Percentiles rank a stretch among this genome's conserved stretches.
Conservation (phyloP, 2,888 invertebrate genomes). For the Chironomus tentans region DNA sequence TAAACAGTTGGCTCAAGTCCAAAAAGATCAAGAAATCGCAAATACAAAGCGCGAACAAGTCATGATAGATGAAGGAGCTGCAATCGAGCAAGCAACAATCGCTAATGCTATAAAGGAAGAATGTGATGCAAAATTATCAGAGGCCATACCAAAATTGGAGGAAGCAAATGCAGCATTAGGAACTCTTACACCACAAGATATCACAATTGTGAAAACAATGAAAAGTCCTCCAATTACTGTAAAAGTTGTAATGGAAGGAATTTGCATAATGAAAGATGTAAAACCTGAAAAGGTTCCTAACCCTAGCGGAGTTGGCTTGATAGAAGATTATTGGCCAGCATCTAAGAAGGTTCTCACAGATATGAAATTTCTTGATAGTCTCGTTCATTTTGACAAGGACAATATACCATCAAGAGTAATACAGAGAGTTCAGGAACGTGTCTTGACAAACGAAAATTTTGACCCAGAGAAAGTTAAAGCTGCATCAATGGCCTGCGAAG, state of each 20-base stretch:
- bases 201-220: constrained; percentile 92
- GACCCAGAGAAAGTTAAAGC: constrained; percentile 83
- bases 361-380: constrained; percentile 79
- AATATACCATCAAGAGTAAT: constrained; percentile 78
- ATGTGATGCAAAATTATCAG: constrained; percentile 83
- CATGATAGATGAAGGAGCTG: constrained; percentile 68
- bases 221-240: constrained; percentile 89
- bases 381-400: constrained; percentile 87
- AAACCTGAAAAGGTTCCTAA: constrained; percentile 83
- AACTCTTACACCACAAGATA: constrained; percentile 71
- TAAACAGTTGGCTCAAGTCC: constrained; percentile 74
- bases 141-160: constrained; percentile 85
- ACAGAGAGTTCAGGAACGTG: constrained; percentile 71
- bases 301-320: constrained; percentile 70
- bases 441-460: constrained; percentile 75
- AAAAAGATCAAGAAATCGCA: constrained; percentile 78
- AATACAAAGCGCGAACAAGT: constrained; percentile 52
- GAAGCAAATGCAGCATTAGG: constrained; percentile 78
- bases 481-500: constrained; percentile 85
- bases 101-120: constrained; percentile 86
- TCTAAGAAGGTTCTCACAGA: constrained; percentile 83
- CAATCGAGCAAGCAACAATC: constrained; percentile 63
- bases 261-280: constrained; percentile 85
- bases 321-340: constrained; percentile 90
- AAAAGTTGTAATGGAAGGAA: constrained; percentile 87